Base-by-base conservation (phyloP, 2,888 invertebrate species). In the Cryptophagus acutangulus region DNA sequence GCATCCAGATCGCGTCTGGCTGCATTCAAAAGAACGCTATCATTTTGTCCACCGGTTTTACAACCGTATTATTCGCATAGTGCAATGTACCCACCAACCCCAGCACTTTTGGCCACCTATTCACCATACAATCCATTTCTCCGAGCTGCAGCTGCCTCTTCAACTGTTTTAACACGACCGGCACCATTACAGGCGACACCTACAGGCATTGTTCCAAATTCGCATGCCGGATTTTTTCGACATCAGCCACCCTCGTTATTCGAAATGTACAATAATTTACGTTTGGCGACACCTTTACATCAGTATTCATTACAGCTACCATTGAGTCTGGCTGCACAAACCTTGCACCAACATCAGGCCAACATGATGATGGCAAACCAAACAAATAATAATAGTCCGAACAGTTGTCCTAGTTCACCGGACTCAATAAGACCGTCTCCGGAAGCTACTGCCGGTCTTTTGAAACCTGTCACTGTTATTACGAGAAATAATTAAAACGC, bases 1-100 rank as follows among this genome's bases (percentile, higher is more conserved):
- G 91, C 92, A 0, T 90, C 92, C 1, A 74, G 94, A 35, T 89
- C 88, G 2, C 74, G 94, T 1, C 67, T 95, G 25, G 93, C 94
- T 0, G 93, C 93, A 2, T 89, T 93, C 64, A 92, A 90, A 65
- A 74, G 90, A 24, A 84, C 87, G 29, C 95, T 46, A 74, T 78
- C 81, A 0, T 73, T 80, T 5, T 71, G 79, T 33, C 72, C 73
- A 17, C 75, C 81, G 61, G n/a, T n/a, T n/a, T 75, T 81, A 43
- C 76, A 76, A 29, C 76, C 76, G 1, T 64, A 64, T 17, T 72
- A 71, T 43, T 47, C 53, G 14, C n/a, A n/a, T n/a, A n/a, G n/a
- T n/a, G 51, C 51, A 13, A 61, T 58, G 39, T 60, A 61, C 33
- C 52, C 59, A 2, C 93, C 10, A 87, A 77, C 28, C 6, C 26